Evolutionary conservation across 1,140 invertebrate species (phyloP).

Genomic region (Calephelis nemesis): DNA sequence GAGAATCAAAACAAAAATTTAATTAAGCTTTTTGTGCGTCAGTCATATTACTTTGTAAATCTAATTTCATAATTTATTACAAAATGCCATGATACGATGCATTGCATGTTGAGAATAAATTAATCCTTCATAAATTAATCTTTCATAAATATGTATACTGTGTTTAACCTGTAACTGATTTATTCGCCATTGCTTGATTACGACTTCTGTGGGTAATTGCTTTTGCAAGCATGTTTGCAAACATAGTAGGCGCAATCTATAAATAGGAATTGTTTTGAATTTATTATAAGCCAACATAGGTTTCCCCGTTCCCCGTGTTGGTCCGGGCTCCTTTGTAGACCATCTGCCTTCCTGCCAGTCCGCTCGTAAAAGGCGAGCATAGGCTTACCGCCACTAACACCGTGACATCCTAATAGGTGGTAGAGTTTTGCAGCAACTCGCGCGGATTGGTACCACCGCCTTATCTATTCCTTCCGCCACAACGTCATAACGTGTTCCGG

Average conservation of each 20-base stretch:
- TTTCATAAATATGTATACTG: conserved; percentile 23
- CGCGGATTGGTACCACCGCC: too few relatives aligned
- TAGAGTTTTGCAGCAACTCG: too few relatives aligned
- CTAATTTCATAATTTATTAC: conserved; percentile 21
- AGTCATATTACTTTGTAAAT: conserved; percentile 7
- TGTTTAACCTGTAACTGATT: conserved; percentile 23
- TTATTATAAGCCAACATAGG: neutral
- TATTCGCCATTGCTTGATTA: conserved; percentile 5
- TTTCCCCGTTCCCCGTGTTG: too few relatives aligned
- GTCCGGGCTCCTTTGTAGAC: too few relatives aligned
- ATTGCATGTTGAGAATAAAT: conserved; percentile 23
- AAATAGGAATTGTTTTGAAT: neutral
- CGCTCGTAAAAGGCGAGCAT: too few relatives aligned
- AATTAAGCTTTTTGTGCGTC: neutral
- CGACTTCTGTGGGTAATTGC: conserved; percentile 24
- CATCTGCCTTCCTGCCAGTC: too few relatives aligned
- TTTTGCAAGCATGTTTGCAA: conserved; percentile 17
- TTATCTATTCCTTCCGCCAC: too few relatives aligned
- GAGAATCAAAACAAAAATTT: neutral
- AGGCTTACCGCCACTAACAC: too few relatives aligned
- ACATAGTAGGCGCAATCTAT: conserved; percentile 3
- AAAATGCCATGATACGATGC: conserved; percentile 7
- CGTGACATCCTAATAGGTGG: too few relatives aligned
- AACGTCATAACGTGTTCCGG: too few relatives aligned
- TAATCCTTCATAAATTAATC: conserved; percentile 22